These are phyloP conservation scores for Chromis chromis DNA, from an alignment of 2,797 vertebrate genomes.

Conservation along the genomic window DNA sequence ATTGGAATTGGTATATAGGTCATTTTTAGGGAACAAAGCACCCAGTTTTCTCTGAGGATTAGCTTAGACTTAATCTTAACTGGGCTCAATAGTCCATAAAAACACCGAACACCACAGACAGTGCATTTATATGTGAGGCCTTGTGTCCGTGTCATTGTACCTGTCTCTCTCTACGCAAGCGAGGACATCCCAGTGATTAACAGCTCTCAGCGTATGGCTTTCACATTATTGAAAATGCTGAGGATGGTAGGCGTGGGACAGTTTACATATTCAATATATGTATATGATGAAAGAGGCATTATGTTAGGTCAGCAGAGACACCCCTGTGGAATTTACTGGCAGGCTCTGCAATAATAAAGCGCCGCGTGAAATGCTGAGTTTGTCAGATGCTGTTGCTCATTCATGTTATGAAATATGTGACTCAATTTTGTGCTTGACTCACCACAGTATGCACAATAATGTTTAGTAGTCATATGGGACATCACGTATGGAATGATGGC, in stretches of 20 bases:
- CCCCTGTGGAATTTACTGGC: conserved; percentile 42
- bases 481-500: conserved; percentile 8
- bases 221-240: conserved; percentile 43
- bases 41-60: conserved; percentile 19
- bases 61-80: not conserved
- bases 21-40: conserved; percentile 37
- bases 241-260: conserved; percentile 21
- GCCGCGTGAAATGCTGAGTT: conserved; percentile 29
- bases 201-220: conserved; percentile 30
- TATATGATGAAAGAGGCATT: conserved; percentile 55
- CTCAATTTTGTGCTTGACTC: conserved; percentile 62
- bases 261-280: conserved; percentile 63
- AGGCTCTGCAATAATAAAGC: conserved; percentile 55
- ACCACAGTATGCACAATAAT: conserved; percentile 43
- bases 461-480: conserved; percentile 52
- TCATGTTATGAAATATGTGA: conserved; percentile 61
- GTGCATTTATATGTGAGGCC: conserved; percentile 2
- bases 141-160: conserved; percentile 24
- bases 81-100: conserved; percentile 3
- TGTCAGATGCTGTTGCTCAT: conserved; percentile 46
- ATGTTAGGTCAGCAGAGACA: conserved; percentile 55
- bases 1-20: conserved; percentile 6
- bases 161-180: conserved; percentile 20
- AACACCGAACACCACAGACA: conserved; percentile 11
- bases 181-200: conserved; percentile 43